phyloP scores from a whole-genome alignment of 1,140 invertebrate genomes.

The Delia radicum region DNA sequence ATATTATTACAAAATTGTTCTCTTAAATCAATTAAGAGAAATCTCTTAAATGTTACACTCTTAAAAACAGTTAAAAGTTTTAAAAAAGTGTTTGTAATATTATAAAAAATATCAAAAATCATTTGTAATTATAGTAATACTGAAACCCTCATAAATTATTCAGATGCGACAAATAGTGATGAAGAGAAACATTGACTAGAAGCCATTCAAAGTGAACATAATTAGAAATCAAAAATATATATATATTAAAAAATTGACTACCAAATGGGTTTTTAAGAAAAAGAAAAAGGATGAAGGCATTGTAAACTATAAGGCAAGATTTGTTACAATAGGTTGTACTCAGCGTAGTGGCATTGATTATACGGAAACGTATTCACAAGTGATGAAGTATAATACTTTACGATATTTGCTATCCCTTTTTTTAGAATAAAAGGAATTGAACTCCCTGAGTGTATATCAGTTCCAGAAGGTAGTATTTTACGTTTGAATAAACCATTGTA shows the following conservation, averaged over 20 bases:
- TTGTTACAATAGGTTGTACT: background rate
- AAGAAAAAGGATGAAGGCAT: background rate
- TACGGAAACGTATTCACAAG: conserved; percentile 28
- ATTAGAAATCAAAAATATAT: conserved; percentile 14
- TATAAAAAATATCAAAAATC: no score
- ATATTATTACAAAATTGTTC: no score
- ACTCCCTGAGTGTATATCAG: background rate
- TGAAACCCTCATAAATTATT: background rate
- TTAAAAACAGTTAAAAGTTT: no score
- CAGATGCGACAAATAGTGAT: background rate
- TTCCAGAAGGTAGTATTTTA: background rate
- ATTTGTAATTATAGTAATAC: background rate
- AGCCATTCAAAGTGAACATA: conserved; percentile 28
- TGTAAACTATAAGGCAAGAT: background rate
- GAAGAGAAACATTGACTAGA: background rate
- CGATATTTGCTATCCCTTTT: conserved; percentile 34
- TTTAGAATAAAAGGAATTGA: background rate
- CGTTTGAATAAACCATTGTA: conserved; percentile 17
- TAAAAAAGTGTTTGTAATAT: no score
- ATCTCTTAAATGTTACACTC: no score
- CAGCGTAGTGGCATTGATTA: conserved; percentile 2
- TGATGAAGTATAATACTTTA: conserved; percentile 26
- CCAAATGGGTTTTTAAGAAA: conserved; percentile 11
- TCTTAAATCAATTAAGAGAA: no score
- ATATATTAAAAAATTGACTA: conserved; percentile 33